Base-by-base conservation (phyloP, 2,797 vertebrate genomes). In the Pempheris klunzingeri region DNA sequence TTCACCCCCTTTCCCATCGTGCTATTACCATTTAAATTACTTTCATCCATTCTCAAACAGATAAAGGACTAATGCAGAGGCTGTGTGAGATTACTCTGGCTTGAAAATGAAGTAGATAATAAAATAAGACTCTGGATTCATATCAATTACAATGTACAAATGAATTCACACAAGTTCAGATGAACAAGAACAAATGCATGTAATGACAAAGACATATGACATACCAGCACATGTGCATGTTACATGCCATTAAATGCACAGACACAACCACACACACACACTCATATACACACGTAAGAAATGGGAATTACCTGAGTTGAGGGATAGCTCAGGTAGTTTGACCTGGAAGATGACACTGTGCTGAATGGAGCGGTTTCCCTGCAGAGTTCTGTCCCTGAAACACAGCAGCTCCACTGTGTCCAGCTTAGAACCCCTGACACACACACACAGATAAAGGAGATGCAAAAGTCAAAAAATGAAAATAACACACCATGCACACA, bases 261-360 rank as follows among this genome's bases (percentile, higher is more conserved):
- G 3, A 39, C 9, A 64, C 30, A 61, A 4, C 1, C 9, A 52
- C 15, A 65, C 38, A 73, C 57, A 54, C 15, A n/a, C 2, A 44
- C 26, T 52, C 7, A 47, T 9, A 60, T 10, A 52, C n/a, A 49
- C 17, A 38, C 46, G 67, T 2, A 20, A 39, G 11, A 26, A 70
- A 61, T 13, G 13, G 11, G 26, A 71, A 55, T 96, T 95, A 99
- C 98, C 97, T 93, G 96, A 90, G 84, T 92, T 95, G 58, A 87
- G 87, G 4, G 93, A 75, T 66, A 95, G 84, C 80, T 94, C 87
- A 18, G 97, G 97, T 63, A 99, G 95, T 74, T 94, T 94, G 90
- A 99, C 93, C 91, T 97, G 95, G 82, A 99, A 96, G 87, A 98
- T 44, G 77, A 98, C 93, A 83, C 98, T 99, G 92, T 99, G 98